Evolutionary conservation across 2,888 invertebrate genomes (phyloP), one percentile per base, ranked within the genome.

Genomic region (Drosophila meridionalis): DNA sequence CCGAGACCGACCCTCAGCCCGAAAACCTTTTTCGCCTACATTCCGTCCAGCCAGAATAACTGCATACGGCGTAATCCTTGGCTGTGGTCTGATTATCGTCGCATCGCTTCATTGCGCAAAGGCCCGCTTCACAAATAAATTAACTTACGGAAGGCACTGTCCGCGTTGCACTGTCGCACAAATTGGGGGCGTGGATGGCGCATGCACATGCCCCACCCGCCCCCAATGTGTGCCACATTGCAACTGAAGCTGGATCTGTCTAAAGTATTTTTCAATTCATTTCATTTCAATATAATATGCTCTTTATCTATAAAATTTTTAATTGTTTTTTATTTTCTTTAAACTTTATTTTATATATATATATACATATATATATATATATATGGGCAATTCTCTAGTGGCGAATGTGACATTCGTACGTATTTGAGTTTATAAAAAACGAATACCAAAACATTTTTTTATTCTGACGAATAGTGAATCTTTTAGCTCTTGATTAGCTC

Each of bases 21-120:
- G 14, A 62, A 66, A 5, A 82, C 82, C 4, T 84, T 62, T 28
- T 85, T 71, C 6, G 72, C 87, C 2, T 85, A 89, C n/a, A 69
- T 85, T 71, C 85, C 85, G 3, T 55, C 75, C 14, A 67, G 57
- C 7, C 61, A 65, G 20, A 26, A 20, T 2, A 73, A 89, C n/a
- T 32, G 82, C 4, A 34, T 59, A 5, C 70, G 89, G 0, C 40
- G 57, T 3, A 59, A 59, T 57, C 5, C 67, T 0, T 84, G 89
- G 84, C 11, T 20, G 1, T 40, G 65, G 0, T 2, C 0, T 0
- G 67, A 85, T 2, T 74, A 12, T 50, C 70, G 86, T 2, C 28
- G 59, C 3, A n/a, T 85, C 58, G 36, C 14, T 0, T 4, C 28
- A 0, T 11, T 63, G 4, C 77, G 77, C 3, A 43, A 32, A 1